Conservation (phyloP, 2,888 invertebrate species). For the Liodrosophila aerea region DNA sequence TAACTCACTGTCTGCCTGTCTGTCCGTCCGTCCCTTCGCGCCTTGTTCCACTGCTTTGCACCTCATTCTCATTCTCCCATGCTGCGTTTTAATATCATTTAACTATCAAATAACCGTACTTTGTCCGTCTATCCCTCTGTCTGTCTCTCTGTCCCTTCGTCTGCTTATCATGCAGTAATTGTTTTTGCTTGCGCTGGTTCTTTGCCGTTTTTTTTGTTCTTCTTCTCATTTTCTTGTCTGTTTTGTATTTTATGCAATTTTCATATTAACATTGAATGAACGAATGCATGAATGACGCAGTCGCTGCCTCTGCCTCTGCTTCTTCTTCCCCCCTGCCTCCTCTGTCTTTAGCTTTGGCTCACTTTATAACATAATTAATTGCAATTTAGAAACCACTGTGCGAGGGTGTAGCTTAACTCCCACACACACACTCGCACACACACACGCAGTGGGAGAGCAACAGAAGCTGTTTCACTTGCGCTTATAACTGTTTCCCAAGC, state of each 20-base stretch:
- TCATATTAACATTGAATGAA: conserved; percentile 71
- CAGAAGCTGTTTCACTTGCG: conserved; percentile 61
- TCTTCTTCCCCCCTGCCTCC: conserved; percentile 23
- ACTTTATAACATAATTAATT: conserved; percentile 67
- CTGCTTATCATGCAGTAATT: conserved; percentile 40
- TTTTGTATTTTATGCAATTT: conserved; percentile 64
- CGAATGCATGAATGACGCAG: conserved; percentile 47
- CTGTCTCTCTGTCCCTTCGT: conserved; percentile 3
- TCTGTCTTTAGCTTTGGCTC: conserved; percentile 23
- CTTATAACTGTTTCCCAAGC: conserved; percentile 71
- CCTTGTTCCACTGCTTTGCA: background rate
- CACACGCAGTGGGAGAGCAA: conserved; percentile 8
- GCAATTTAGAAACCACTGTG: conserved; percentile 65
- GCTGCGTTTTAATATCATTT: conserved; percentile 45
- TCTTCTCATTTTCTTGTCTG: conserved; percentile 11
- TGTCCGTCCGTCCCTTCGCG: conserved; percentile 1
- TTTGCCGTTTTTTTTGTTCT: background rate
- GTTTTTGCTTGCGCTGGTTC: conserved; percentile 21
- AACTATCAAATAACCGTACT: conserved; percentile 59
- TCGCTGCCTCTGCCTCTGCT: conserved; percentile 29
- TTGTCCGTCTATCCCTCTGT: conserved; percentile 23
- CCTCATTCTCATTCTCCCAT: conserved; percentile 24
- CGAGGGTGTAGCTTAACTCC: conserved; percentile 35
- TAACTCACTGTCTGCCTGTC: background rate
- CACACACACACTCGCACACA: conserved; percentile 36